Evolutionary conservation across 2,113 vertebrate species (phyloP).

Genomic region (Tricholaema leucomelas): DNA sequence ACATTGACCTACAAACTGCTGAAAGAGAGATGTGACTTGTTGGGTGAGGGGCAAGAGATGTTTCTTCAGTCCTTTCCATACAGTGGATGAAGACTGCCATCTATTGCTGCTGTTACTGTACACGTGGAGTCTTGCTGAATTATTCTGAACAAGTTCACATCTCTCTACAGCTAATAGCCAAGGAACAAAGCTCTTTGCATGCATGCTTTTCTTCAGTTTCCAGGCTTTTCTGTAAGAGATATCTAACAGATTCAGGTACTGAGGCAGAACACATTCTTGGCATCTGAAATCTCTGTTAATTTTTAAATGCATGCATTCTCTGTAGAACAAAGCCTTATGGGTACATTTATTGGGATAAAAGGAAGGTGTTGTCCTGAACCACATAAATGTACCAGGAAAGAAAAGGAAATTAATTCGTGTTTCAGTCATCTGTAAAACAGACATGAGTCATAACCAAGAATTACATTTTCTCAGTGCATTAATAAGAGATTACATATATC

Average conservation of each 20-base stretch:
- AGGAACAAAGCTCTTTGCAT: neutral
- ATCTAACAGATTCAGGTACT: neutral
- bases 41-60: neutral
- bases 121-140: neutral
- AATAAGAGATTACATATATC: neutral
- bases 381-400: neutral
- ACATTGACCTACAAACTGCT: conserved; percentile 29
- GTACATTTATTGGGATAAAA: neutral
- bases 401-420: neutral
- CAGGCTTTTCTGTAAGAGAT: neutral
- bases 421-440: neutral
- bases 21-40: neutral
- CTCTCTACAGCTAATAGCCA: neutral
- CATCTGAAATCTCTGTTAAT: neutral
- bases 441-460: neutral
- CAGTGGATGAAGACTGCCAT: conserved; percentile 48
- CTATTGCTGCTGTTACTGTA: conserved; percentile 24
- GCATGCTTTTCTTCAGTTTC: neutral
- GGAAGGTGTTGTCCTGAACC: neutral
- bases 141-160: neutral
- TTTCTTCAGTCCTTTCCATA: neutral
- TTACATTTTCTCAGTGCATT: neutral
- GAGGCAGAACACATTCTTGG: neutral
- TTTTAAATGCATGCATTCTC: neutral
- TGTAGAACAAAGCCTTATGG: neutral